These are phyloP conservation scores for Choristoneura fumiferana DNA, from an alignment of 1,140 invertebrate species.

Conservation along the genomic window DNA sequence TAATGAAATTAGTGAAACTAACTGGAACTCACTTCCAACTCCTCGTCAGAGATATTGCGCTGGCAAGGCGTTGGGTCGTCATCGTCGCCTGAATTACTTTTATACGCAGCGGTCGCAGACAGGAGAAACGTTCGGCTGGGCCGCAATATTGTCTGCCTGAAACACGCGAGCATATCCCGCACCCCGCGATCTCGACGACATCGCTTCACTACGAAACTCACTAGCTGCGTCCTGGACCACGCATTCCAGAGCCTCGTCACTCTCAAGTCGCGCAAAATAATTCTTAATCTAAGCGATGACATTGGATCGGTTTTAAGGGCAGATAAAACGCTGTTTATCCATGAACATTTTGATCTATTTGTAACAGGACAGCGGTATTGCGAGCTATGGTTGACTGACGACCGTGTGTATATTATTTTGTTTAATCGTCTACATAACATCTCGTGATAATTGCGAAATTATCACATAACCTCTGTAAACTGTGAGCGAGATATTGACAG, in stretches of 20 bases:
- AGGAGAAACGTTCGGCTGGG: conserved; percentile 56
- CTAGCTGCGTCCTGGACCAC: conserved; percentile 51
- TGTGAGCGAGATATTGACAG: conserved; percentile 17
- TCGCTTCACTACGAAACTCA: conserved; percentile 49
- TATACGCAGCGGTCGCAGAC: conserved; percentile 63
- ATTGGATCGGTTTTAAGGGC: conserved; percentile 18
- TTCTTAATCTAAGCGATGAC: conserved; percentile 28
- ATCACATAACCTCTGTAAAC: conserved; percentile 27
- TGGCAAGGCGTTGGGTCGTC: conserved; percentile 38
- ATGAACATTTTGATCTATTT: conserved; percentile 26
- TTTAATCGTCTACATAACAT: conserved; percentile 48
- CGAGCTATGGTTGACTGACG: conserved; percentile 25
- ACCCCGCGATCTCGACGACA: conserved; percentile 51
- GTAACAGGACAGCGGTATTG: conserved; percentile 25
- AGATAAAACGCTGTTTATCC: conserved; percentile 26
- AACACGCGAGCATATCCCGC: conserved; percentile 54
- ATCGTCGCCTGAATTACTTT: conserved; percentile 32
- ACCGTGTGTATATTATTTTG: conserved; percentile 35
- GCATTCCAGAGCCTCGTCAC: conserved; percentile 51
- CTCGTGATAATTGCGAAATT: conserved; percentile 50
- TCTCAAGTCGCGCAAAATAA: conserved; percentile 44
- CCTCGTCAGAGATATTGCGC: conserved; percentile 59
- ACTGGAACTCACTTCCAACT: conserved; percentile 49
- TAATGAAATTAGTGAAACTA: too few species aligned
- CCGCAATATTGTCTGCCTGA: conserved; percentile 49